A percentile compares a stretch with the other conserved stretches of the same genome.
phyloP scores from a whole-genome alignment of 2,888 invertebrate species.

The Criorhina ranunculi region DNA sequence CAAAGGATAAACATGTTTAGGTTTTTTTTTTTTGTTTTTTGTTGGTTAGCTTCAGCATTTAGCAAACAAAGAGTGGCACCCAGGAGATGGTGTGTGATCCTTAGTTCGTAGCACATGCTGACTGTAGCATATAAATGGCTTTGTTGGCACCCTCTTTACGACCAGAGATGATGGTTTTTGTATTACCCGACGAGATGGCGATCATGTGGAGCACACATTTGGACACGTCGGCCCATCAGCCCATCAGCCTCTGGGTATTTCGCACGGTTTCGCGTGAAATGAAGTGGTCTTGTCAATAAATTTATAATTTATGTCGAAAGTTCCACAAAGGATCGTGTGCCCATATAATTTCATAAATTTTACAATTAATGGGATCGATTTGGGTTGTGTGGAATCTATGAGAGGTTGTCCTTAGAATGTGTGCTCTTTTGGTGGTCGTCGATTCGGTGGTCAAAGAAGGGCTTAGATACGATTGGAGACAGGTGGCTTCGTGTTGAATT shows the following conservation, averaged over 20 bases:
- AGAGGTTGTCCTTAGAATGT: neutral
- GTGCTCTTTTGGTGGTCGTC: too few relatives aligned
- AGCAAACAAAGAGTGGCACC: constrained; percentile 36
- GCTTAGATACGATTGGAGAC: too few relatives aligned
- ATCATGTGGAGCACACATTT: constrained; percentile 1
- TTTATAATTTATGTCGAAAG: constrained; percentile 22
- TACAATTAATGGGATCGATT: constrained; percentile 19
- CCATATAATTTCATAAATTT: constrained; percentile 35
- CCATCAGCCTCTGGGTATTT: constrained; percentile 16
- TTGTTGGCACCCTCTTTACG: constrained; percentile 52
- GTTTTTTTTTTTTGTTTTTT: too few relatives aligned
- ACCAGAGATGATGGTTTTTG: constrained; percentile 44
- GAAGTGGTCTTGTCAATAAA: constrained; percentile 41
- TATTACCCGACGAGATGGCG: constrained; percentile 17
- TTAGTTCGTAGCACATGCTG: constrained; percentile 25
- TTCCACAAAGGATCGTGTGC: constrained; percentile 3
- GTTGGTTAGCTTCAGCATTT: constrained; percentile 37
- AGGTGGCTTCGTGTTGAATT: too few relatives aligned
- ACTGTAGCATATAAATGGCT: constrained; percentile 20
- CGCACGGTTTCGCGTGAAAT: constrained; percentile 38
- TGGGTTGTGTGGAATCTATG: neutral
- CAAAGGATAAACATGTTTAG: constrained; percentile 30
- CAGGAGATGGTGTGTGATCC: neutral
- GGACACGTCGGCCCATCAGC: constrained; percentile 27
- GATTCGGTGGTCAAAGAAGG: too few relatives aligned